Evolutionary conservation across 1,140 invertebrate genomes (phyloP).

Genomic region (Anastatus disparis): DNA sequence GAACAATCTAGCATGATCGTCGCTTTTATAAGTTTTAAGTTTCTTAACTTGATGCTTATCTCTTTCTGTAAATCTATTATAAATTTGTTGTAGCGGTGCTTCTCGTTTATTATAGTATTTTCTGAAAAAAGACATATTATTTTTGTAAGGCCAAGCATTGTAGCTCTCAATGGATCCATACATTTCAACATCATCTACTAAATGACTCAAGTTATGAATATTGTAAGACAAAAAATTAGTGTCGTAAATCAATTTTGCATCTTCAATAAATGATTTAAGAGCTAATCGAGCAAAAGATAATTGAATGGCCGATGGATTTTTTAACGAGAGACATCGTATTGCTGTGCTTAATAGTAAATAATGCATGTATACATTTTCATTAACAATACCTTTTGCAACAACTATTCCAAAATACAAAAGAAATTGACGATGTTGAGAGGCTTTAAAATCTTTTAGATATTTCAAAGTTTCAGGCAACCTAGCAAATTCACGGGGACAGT

Average conservation of each 20-base stretch:
- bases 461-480: conserved; percentile 37
- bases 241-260: conserved; percentile 28
- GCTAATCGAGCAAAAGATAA: conserved; percentile 4
- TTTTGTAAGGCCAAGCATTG: conserved; percentile 44
- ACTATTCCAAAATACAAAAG: too few relatives aligned
- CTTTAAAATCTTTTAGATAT: conserved; percentile 33
- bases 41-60: neutral
- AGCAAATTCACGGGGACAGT: too few relatives aligned
- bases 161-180: conserved; percentile 39
- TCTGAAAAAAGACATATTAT: conserved; percentile 43
- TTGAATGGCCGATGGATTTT: neutral
- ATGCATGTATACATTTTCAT: conserved; percentile 28
- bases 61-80: conserved; percentile 9
- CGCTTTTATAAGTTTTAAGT: too few relatives aligned
- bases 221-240: conserved; percentile 40
- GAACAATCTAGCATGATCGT: too few relatives aligned
- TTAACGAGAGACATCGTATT: conserved; percentile 30
- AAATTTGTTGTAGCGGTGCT: conserved; percentile 39
- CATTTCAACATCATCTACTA: conserved; percentile 32
- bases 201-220: conserved; percentile 40
- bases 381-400: conserved; percentile 37
- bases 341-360: conserved; percentile 29
- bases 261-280: conserved; percentile 27
- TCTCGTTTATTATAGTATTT: conserved; percentile 32
- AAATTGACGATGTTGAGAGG: conserved; percentile 43